Evolutionary conservation across 2,888 invertebrate species (phyloP), one percentile per base, ranked within the genome.

Genomic region (Chydorus sphaericus): DNA sequence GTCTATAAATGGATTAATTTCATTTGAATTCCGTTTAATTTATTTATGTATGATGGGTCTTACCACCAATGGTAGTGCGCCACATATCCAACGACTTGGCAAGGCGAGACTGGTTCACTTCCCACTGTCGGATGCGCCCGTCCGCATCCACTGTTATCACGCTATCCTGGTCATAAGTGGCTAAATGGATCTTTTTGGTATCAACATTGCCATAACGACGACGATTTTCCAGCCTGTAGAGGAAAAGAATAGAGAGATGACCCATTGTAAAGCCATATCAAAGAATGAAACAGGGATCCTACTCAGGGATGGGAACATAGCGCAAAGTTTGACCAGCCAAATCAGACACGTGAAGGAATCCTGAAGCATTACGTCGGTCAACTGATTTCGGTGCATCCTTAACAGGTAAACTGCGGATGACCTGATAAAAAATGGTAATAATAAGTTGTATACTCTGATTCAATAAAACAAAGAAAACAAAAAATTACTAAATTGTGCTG

Each of bases 51-150:
- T n/a, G n/a, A n/a, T n/a, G n/a, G n/a, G 33, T 33, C 38, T 28
- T 31, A 55, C 55, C 55, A 16, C 55, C 55, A 20, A 55, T 36
- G 14, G 31, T 48, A 14, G 30, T 65, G 8, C 68, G 67, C 78
- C 78, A 78, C 54, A 71, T 69, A 2, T 66, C 65, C 26, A 77
- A 64, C 3, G 73, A 71, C 33, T 66, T 63, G 57, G 72, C 68
- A 33, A 78, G 66, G 56, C 69, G 68, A 8, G 65, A 62, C 18
- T 70, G 62, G 0, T 72, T 70, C 14, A 74, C 73, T 65, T 79
- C 76, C 77, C 77, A 79, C 14, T 74, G 63, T 31, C 77, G 65
- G 37, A 79, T 66, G 59, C 72, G 72, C 2, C 79, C 79, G 28
- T 70, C 69, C 5, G 67, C 66, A 63, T 80, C 79, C n/a, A 77